phyloP scores from a whole-genome alignment of 2,113 vertebrate species.

The Phoxinus phoxinus region DNA sequence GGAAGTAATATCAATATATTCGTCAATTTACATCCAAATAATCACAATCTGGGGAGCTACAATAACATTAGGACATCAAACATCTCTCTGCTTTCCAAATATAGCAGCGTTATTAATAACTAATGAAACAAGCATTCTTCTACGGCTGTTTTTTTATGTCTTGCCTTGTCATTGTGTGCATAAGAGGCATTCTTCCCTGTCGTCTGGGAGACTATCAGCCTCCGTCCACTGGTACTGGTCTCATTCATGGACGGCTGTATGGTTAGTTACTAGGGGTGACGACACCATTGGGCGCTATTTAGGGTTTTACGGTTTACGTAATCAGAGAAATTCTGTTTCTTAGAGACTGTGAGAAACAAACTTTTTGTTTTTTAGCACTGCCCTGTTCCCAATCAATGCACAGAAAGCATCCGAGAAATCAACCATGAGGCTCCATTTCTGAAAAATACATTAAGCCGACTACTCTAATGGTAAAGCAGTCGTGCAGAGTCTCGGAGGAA shows the following conservation, averaged over 20 bases:
- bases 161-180: background rate
- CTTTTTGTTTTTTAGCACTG: background rate
- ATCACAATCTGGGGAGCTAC: background rate
- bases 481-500: slow-evolving; percentile 23
- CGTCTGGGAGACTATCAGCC: slow-evolving; percentile 39
- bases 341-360: background rate
- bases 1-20: background rate
- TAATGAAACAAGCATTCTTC: background rate
- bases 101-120: slow-evolving; percentile 11
- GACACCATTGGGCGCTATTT: background rate
- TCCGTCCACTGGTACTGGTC: background rate
- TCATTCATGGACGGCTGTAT: slow-evolving; percentile 37
- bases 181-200: slow-evolving; percentile 19
- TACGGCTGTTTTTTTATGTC: slow-evolving; percentile 10
- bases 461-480: background rate
- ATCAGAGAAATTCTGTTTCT: background rate
- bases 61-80: background rate
- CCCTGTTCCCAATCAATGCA: background rate
- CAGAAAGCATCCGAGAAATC: background rate
- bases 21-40: background rate
- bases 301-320: background rate
- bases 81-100: slow-evolving; percentile 5
- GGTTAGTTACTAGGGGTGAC: slow-evolving; percentile 43
- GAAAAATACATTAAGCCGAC: slow-evolving; percentile 8
- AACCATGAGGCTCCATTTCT: slow-evolving; percentile 7